Conservation (phyloP, 2,797 vertebrate species). For the Sebastes vulpes region DNA sequence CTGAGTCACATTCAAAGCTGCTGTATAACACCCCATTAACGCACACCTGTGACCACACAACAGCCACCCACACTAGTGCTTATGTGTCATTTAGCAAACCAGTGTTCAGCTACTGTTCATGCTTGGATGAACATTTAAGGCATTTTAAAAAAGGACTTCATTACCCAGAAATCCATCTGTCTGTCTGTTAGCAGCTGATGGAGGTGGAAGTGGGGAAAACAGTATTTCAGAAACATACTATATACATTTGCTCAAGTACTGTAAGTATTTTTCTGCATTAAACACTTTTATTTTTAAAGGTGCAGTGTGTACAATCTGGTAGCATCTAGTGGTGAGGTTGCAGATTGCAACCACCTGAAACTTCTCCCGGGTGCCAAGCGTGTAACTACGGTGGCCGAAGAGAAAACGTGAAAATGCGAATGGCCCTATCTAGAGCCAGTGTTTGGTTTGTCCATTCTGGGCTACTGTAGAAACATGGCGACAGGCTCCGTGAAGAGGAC, state of each 20-base stretch:
- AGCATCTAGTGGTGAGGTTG: too few relatives aligned
- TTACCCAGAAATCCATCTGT: conserved; percentile 22
- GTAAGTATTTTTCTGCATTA: too few relatives aligned
- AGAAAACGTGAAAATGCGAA: accelerated
- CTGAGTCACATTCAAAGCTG: conserved; percentile 39
- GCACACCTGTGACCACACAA: conserved; percentile 58
- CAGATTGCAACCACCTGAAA: too few relatives aligned
- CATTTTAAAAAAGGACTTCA: background rate
- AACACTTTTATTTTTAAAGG: too few relatives aligned
- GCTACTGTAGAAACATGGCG: too few relatives aligned
- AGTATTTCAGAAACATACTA: background rate
- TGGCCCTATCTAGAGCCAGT: too few relatives aligned
- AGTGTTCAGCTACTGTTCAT: conserved; percentile 38
- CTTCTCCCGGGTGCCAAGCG: too few relatives aligned
- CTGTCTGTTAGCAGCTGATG: conserved; percentile 16
- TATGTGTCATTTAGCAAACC: conserved; percentile 39
- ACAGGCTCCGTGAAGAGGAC: accelerated
- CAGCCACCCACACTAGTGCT: conserved; percentile 14
- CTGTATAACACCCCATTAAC: conserved; percentile 38
- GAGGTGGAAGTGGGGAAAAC: background rate
- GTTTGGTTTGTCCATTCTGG: too few relatives aligned
- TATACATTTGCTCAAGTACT: background rate
- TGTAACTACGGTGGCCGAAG: too few relatives aligned
- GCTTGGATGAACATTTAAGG: background rate
- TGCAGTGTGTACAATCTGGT: too few relatives aligned